Evolutionary conservation across 2,888 invertebrate species (phyloP).

Genomic region (Bellardia bayeri): DNA sequence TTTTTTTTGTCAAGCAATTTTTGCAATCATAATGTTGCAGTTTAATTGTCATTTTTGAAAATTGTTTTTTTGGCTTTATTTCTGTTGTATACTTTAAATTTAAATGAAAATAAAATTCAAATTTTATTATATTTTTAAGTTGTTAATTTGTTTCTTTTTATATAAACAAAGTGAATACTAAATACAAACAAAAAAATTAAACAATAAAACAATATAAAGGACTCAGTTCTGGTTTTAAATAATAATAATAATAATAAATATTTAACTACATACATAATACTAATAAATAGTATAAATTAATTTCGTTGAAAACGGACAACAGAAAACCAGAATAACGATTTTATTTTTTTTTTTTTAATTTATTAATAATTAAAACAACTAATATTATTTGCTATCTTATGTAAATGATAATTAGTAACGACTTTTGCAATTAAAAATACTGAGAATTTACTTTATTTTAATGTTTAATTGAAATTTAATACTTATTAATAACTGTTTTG

Average conservation of each 20-base stretch:
- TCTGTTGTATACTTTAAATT: slow-evolving; percentile 29
- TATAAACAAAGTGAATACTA: not conserved
- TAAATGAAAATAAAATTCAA: slow-evolving; percentile 17
- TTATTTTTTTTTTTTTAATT: slow-evolving; percentile 41
- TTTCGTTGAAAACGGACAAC: not conserved
- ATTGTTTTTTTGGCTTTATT: slow-evolving; percentile 17
- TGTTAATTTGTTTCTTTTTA: slow-evolving; percentile 22
- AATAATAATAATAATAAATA: not conserved
- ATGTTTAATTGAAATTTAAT: not conserved
- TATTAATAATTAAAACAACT: slow-evolving; percentile 10
- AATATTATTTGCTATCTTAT: slow-evolving; percentile 63
- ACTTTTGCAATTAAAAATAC: slow-evolving; percentile 16
- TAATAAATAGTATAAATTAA: slow-evolving; percentile 26
- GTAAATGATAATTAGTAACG: slow-evolving; percentile 65
- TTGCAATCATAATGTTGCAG: slow-evolving; percentile 32
- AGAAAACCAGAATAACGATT: slow-evolving; percentile 26
- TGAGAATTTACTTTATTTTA: not conserved
- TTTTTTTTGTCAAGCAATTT: slow-evolving; percentile 37
- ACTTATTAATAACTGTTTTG: slow-evolving; percentile 30
- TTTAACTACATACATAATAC: not conserved
- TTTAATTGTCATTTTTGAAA: slow-evolving; percentile 41
- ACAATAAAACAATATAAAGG: not conserved
- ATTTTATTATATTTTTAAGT: slow-evolving; percentile 13
- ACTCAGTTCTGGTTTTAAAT: slow-evolving; percentile 38
- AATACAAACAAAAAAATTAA: not conserved